phyloP scores from a whole-genome alignment of 2,888 invertebrate species.

The Rhingia campestris region DNA sequence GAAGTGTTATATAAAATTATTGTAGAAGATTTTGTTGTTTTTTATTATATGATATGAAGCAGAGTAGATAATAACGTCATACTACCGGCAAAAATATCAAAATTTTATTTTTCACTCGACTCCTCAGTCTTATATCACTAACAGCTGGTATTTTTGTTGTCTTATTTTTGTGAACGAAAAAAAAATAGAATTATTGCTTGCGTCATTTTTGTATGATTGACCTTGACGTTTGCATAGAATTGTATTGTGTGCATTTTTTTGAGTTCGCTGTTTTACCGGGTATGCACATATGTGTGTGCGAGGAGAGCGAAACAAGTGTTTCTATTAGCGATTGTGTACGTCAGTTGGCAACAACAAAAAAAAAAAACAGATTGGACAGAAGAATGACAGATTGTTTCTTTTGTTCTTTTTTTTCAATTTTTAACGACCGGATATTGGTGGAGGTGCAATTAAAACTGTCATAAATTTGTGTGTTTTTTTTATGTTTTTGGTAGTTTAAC shows the following conservation, averaged over 20 bases:
- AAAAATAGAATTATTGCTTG: conserved; percentile 15
- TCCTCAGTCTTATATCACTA: conserved; percentile 38
- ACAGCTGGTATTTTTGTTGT: conserved; percentile 39
- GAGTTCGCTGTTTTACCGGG: background rate
- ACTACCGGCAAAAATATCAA: conserved; percentile 37
- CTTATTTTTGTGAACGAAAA: background rate
- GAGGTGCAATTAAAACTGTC: conserved; percentile 25
- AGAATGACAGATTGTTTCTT: conserved; percentile 36
- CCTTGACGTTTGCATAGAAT: conserved; percentile 56
- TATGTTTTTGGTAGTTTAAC: background rate
- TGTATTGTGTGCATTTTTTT: conserved; percentile 52
- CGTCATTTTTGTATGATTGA: conserved; percentile 44
- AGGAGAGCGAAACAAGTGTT: background rate
- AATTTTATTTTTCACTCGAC: conserved; percentile 7
- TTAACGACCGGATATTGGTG: conserved; percentile 37
- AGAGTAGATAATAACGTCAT: conserved; percentile 40
- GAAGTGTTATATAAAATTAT: conserved; percentile 29
- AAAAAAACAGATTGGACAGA: background rate
- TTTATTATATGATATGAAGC: background rate
- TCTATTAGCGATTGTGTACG: background rate
- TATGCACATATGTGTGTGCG: background rate
- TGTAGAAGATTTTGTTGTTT: background rate
- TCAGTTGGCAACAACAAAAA: conserved; percentile 22
- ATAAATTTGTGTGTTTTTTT: background rate
- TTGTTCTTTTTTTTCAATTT: background rate